Base-by-base conservation (phyloP, 2,113 vertebrate genomes). In the Labrus mixtus region DNA sequence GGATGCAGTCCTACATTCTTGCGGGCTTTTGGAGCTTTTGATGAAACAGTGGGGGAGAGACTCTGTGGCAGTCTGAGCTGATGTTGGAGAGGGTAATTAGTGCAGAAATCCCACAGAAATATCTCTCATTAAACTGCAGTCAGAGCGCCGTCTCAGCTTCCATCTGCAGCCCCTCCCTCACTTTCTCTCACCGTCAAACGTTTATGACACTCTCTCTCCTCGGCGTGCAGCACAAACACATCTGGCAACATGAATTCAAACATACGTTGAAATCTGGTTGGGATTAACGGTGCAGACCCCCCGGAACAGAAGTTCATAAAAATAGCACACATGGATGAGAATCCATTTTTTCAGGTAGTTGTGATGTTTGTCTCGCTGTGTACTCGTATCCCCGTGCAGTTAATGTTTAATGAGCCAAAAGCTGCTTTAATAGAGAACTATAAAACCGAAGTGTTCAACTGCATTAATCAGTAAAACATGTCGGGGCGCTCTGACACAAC, bases 71-170 rank as follows among this genome's bases (percentile, higher is more conserved):
- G 78, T 78, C 20, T 60, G 76, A 53, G 66, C 62, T 72, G 79
- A 79, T 78, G 64, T 76, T 84, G 77, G 64, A 70, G 8, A 85
- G 55, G 86, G 85, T 90, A 89, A 92, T 90, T 90, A 87, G 86
- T 85, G 69, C 82, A 80, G 82, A 88, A 87, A 88, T 89, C 66
- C 86, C 87, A 84, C 86, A 87, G 81, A 92, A 93, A 85, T 87
- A 75, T 86, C 78, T 77, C 86, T 90, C 86, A 84, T 92, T 89
- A 89, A 92, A 88, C 63, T 66, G 25, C 46, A 48, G 17, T 48
- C 46, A 48, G 46, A 48, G 46, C 46, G 46, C 46, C 46, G 6
- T 48, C 46, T 17, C 63, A 46, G 66, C 60, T 60, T 48, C 53
- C 60, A 81, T 76, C 66, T 81, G 60, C 59, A 81, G 48, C 71